Evolutionary conservation across 2,113 vertebrate species (phyloP), one percentile per base, ranked within the genome.

Genomic region (Oceanodroma tethys): DNA sequence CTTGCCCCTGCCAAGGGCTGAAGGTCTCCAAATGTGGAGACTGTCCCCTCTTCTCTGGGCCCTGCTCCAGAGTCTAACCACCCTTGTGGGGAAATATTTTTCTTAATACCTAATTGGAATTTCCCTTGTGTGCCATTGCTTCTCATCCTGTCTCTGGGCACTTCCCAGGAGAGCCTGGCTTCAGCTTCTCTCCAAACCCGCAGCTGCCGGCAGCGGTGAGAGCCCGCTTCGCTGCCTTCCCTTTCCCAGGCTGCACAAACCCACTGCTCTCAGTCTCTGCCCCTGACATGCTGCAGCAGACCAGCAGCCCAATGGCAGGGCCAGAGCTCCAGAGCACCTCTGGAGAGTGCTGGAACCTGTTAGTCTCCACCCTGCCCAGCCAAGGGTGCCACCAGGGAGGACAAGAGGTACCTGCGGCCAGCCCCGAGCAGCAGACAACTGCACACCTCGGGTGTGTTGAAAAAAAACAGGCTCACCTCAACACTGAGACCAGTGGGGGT

Each of bases 251-350:
- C 36, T n/a, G 42, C 32, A 63, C 26, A 71, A 62, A 21, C 32
- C 34, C 58, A 40, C 16, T 0, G 1, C 27, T 23, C 50, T 29
- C 86, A 72, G 62, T 22, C 25, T 80, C 52, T 73, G 53, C 16
- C 47, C 8, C 21, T 3, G 1, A 7, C 0, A 1, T 2, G 2
- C 27, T 22, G 25, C 60, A 75, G 60, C 60, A 60, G 14, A 29
- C 10, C 27, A 52, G 29, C 56, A 96, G 8, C 6, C 42, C n/a
- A 52, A 34, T 1, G 0, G 58, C 18, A 23, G 17, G 60, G 13
- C 32, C 23, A 81, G 36, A 76, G 68, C 78, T 68, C 45, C 47
- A 63, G 23, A 4, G 13, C 34, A 62, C 20, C 53, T 56, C 50
- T 48, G 34, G 9, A 83, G 45, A 21, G 34, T 26, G 16, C 3